Evolutionary conservation across 2,797 vertebrate genomes (phyloP).

Genomic region (Carduelis carduelis): DNA sequence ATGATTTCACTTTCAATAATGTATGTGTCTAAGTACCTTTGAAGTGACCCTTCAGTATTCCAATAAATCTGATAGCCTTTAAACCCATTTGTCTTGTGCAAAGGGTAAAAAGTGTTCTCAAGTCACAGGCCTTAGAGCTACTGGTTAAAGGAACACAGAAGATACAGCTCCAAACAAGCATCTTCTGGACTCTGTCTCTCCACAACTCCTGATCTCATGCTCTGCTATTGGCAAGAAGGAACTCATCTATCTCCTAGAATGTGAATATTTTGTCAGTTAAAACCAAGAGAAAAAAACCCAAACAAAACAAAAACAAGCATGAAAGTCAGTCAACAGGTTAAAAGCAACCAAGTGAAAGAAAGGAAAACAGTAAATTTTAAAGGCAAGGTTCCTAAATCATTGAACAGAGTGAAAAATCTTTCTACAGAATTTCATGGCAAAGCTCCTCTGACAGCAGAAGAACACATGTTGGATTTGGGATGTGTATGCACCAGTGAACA

Average conservation of each 20-base stretch:
- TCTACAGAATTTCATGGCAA: neutral
- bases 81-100: neutral
- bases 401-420: neutral
- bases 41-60: neutral
- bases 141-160: neutral
- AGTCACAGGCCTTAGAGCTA: neutral
- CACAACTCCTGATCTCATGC: neutral
- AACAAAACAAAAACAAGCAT: neutral
- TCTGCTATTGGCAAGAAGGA: neutral
- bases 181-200: neutral
- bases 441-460: neutral
- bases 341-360: neutral
- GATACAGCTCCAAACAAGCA: neutral
- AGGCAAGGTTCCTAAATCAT: neutral
- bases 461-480: neutral
- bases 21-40: neutral
- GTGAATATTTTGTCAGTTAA: neutral
- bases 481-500: neutral
- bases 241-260: neutral
- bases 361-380: neutral
- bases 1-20: neutral
- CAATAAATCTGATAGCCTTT: neutral
- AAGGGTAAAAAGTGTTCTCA: neutral
- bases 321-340: neutral
- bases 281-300: neutral